Percentiles rank a stretch among this genome's conserved stretches.
Conservation (phyloP, 2,797 vertebrate genomes). For the Catostomus latipinnis region DNA sequence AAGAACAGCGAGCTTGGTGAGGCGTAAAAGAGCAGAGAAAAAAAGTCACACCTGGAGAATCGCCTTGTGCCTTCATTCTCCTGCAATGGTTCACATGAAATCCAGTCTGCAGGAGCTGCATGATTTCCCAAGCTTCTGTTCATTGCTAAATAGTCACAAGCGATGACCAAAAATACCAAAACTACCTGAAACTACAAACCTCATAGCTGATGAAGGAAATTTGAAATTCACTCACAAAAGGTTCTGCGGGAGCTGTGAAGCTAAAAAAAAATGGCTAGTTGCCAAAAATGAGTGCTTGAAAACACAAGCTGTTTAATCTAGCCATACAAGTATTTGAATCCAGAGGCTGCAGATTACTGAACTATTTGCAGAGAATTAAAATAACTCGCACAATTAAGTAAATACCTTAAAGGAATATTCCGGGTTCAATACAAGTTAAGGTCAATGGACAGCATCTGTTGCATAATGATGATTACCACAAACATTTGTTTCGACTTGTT, state of each 20-base stretch:
- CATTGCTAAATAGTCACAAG: conserved; percentile 40
- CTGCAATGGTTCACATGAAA: conserved; percentile 69
- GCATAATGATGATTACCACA: too few species aligned
- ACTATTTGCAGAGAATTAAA: background rate
- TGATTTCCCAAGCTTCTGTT: conserved; percentile 61
- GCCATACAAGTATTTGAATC: conserved; percentile 6
- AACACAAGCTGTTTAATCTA: conserved; percentile 28
- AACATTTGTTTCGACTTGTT: too few species aligned
- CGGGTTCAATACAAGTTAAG: too few species aligned
- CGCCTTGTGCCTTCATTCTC: conserved; percentile 60
- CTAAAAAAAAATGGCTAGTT: background rate
- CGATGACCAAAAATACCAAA: conserved; percentile 54
- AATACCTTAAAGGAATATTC: background rate
- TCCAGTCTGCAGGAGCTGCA: conserved; percentile 62
- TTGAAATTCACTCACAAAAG: conserved; percentile 26
- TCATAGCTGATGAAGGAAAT: background rate
- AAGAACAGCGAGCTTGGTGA: conserved; percentile 75
- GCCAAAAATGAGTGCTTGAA: background rate
- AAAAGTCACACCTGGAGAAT: conserved; percentile 79
- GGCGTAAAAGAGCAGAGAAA: conserved; percentile 74
- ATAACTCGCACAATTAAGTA: background rate
- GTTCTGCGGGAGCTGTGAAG: conserved; percentile 19
- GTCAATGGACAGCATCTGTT: too few species aligned
- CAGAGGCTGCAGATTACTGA: background rate
- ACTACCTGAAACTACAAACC: conserved; percentile 65